Evolutionary conservation across 2,888 invertebrate species (phyloP).

Genomic region (Incurvaria masculella): DNA sequence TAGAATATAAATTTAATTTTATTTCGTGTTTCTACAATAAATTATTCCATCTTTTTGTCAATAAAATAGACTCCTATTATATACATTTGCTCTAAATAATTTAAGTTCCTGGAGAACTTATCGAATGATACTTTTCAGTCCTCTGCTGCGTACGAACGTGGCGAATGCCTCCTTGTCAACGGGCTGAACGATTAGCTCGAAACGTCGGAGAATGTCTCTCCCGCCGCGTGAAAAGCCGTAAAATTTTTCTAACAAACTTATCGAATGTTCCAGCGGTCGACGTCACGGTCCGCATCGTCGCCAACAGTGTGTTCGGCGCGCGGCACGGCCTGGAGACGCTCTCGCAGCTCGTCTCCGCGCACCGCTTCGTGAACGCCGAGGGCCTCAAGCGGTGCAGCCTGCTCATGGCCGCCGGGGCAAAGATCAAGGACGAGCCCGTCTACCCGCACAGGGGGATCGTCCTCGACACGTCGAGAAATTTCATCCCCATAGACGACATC

Average conservation of each 20-base stretch:
- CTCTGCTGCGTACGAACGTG: too few species aligned
- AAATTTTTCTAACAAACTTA: not conserved
- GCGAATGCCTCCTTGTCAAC: too few species aligned
- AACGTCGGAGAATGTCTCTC: too few species aligned
- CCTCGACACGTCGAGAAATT: constrained; percentile 88
- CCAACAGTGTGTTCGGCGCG: constrained; percentile 66
- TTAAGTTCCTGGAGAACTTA: too few species aligned
- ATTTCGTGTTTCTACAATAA: not conserved
- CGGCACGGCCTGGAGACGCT: constrained; percentile 76
- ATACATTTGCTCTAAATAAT: too few species aligned
- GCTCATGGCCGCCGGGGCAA: constrained; percentile 59
- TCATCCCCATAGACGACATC: constrained; percentile 66
- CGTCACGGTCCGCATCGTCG: constrained; percentile 53
- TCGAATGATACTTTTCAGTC: not conserved
- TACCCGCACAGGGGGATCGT: constrained; percentile 85
- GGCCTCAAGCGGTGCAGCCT: constrained; percentile 47
- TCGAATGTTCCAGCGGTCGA: constrained; percentile 43
- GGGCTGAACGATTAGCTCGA: too few species aligned
- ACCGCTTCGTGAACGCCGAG: constrained; percentile 26
- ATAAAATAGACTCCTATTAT: too few species aligned
- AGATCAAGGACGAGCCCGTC: constrained; percentile 73
- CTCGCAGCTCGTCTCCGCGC: constrained; percentile 58
- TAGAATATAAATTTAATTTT: too few species aligned
- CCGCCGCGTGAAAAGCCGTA: too few species aligned
- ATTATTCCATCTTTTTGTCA: constrained; percentile 2